Conservation (phyloP, 2,797 vertebrate species). For the Halcyon leucocephala region DNA sequence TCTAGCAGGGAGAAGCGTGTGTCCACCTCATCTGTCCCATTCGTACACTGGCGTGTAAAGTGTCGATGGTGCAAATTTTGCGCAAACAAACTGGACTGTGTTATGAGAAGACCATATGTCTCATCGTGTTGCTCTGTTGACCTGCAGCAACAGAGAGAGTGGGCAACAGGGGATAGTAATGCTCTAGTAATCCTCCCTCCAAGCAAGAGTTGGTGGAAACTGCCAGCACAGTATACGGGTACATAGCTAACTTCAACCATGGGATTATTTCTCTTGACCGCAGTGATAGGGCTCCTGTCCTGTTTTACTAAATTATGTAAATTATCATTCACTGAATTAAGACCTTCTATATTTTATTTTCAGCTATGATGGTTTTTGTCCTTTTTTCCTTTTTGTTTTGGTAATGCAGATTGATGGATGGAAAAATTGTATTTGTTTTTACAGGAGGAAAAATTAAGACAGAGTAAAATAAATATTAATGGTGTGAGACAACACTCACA, state of each 20-base stretch:
- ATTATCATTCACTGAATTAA: neutral
- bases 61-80: neutral
- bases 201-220: neutral
- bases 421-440: constrained; percentile 22
- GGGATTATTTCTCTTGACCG: neutral
- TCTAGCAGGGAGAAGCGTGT: rapidly evolving
- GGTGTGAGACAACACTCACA: neutral
- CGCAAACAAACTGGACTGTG: neutral
- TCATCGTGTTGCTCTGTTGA: neutral
- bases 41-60: rapidly evolving
- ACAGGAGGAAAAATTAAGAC: neutral
- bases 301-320: neutral
- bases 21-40: neutral
- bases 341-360: neutral
- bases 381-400: neutral
- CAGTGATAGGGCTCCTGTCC: neutral
- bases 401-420: neutral
- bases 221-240: rapidly evolving
- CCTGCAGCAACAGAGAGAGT: neutral
- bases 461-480: constrained; percentile 38
- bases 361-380: neutral
- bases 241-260: neutral
- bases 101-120: neutral
- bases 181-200: neutral
- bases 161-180: neutral